These are phyloP conservation scores for Leistus spinibarbis DNA, from an alignment of 2,888 invertebrate species.

Conservation along the genomic window DNA sequence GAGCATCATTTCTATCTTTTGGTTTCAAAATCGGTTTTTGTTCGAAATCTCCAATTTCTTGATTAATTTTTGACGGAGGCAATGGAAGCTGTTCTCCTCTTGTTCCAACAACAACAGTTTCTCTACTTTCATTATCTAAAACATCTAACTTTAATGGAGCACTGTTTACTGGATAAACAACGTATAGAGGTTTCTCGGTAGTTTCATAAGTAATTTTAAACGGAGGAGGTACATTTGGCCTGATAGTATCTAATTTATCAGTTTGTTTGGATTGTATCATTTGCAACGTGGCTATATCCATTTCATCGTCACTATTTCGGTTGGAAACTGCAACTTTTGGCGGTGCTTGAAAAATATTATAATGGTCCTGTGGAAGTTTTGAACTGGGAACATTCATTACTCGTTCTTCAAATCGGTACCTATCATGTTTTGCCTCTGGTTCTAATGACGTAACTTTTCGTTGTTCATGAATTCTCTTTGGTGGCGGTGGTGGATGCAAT, in stretches of 20 bases:
- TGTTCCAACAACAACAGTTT: conserved; percentile 63
- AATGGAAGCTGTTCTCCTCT: conserved; percentile 60
- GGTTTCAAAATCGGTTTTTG: conserved; percentile 58
- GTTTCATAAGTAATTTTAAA: conserved; percentile 45
- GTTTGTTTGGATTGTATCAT: conserved; percentile 68
- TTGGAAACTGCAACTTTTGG: conserved; percentile 58
- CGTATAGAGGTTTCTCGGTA: conserved; percentile 58
- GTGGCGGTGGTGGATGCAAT: conserved; percentile 54
- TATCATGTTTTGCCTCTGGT: conserved; percentile 41
- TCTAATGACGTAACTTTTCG: conserved; percentile 60
- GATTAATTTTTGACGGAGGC: conserved; percentile 53
- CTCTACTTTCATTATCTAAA: conserved; percentile 56
- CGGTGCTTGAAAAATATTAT: conserved; percentile 51
- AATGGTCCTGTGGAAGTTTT: conserved; percentile 48
- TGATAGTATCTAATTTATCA: conserved; percentile 51
- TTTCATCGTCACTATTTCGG: conserved; percentile 57
- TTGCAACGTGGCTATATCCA: conserved; percentile 68
- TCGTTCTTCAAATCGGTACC: conserved; percentile 44
- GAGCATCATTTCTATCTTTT: conserved; percentile 55
- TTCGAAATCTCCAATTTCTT: conserved; percentile 48
- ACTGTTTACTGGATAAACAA: conserved; percentile 67
- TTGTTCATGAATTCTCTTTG: conserved; percentile 55
- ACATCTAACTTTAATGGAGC: conserved; percentile 60
- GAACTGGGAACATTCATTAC: conserved; percentile 45
- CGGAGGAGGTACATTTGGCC: conserved; percentile 40